Evolutionary conservation across 1,140 invertebrate genomes (phyloP).

Genomic region (Uloborus diversus): DNA sequence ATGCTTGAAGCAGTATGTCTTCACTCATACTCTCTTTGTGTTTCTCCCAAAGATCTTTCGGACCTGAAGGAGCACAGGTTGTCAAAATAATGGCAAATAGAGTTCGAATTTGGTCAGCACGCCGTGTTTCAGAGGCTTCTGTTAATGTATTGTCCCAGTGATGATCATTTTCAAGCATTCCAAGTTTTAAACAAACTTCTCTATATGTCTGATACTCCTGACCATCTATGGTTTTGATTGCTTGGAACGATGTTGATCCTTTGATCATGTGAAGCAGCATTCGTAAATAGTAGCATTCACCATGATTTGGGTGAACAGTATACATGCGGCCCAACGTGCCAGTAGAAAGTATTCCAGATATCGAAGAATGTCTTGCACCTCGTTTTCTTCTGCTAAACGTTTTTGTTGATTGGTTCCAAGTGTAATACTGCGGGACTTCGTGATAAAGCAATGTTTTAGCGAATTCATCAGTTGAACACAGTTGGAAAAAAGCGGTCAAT

Average conservation of each 20-base stretch:
- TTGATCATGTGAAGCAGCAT: conserved; percentile 61
- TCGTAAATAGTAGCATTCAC: conserved; percentile 61
- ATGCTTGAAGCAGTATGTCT: too few species aligned
- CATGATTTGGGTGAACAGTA: conserved; percentile 63
- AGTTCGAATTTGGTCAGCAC: conserved; percentile 64
- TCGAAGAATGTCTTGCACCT: too few species aligned
- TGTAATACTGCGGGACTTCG: too few species aligned
- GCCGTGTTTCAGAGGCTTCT: conserved; percentile 61
- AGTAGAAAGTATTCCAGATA: conserved; percentile 57
- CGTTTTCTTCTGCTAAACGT: too few species aligned
- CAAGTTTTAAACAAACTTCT: conserved; percentile 60
- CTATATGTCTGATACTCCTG: conserved; percentile 44
- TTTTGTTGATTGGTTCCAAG: too few species aligned
- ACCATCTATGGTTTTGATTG: conserved; percentile 60
- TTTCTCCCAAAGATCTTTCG: background rate
- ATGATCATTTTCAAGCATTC: conserved; percentile 64
- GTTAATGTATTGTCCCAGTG: conserved; percentile 62
- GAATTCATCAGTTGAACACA: too few species aligned
- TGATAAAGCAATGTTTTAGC: too few species aligned
- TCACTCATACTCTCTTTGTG: too few species aligned
- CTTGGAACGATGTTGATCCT: conserved; percentile 59
- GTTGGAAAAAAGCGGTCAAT: too few species aligned
- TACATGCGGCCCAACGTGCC: conserved; percentile 62
- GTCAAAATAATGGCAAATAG: conserved; percentile 65
- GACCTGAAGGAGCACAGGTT: conserved; percentile 16